A percentile compares a stretch with the other conserved stretches of the same genome.
phyloP scores from a whole-genome alignment of 1,140 invertebrate genomes.

The Drosophila gunungcola region DNA sequence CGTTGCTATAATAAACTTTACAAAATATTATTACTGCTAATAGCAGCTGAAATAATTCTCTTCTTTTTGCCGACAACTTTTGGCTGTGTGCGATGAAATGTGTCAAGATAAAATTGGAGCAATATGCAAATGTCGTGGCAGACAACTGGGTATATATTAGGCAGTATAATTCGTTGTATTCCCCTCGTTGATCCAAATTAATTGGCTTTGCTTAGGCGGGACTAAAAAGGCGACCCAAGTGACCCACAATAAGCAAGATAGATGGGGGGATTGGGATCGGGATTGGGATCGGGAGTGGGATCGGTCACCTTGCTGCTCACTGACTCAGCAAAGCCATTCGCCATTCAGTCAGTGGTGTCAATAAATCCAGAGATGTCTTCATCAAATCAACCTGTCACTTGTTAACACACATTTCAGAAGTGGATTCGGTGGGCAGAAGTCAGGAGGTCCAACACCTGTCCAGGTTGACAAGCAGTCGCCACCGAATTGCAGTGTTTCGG shows the following conservation, averaged over 20 bases:
- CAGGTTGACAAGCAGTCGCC: conserved; percentile 36
- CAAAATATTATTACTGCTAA: conserved; percentile 74
- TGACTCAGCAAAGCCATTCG: conserved; percentile 25
- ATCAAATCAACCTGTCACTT: conserved; percentile 67
- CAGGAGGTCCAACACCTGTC: conserved; percentile 54
- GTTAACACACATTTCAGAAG: conserved; percentile 67
- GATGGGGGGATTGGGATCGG: no score
- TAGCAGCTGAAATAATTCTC: conserved; percentile 56
- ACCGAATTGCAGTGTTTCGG: conserved; percentile 49
- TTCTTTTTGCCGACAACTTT: conserved; percentile 28
- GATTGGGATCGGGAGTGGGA: neutral
- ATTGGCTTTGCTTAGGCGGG: conserved; percentile 8
- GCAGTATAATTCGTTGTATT: conserved; percentile 4
- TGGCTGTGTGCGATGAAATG: conserved; percentile 33
- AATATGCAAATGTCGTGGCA: conserved; percentile 67
- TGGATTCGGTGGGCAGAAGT: no score
- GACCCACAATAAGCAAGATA: no score
- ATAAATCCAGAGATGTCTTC: conserved; percentile 64
- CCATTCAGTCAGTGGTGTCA: conserved; percentile 42
- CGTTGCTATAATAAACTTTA: conserved; percentile 58
- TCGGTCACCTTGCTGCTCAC: conserved; percentile 59
- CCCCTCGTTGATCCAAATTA: conserved; percentile 7
- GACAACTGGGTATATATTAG: conserved; percentile 49
- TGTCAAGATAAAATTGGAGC: conserved; percentile 74
- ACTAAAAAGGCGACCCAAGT: no score